Evolutionary conservation across 2,113 vertebrate species (phyloP).

Genomic region (Sorex araneus): DNA sequence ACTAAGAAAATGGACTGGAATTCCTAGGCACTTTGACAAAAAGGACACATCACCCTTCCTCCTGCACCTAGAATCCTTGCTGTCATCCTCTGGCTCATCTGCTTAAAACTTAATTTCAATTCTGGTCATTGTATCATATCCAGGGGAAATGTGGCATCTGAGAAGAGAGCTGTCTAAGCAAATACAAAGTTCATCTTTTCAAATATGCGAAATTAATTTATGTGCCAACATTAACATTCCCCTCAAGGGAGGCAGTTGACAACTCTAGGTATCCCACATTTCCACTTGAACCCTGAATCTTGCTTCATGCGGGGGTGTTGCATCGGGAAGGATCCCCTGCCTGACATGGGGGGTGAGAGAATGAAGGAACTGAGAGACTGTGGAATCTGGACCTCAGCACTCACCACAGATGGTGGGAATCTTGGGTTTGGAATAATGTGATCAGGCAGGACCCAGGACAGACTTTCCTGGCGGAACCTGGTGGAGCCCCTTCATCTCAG

Average conservation of each 20-base stretch:
- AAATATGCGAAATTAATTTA: neutral
- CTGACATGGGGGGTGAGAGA: neutral
- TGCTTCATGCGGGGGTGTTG: neutral
- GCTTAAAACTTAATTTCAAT: constrained; percentile 24
- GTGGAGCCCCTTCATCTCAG: neutral
- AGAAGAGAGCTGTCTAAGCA: neutral
- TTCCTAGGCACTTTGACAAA: neutral
- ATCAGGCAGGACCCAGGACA: neutral
- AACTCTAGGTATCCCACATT: neutral
- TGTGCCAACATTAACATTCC: neutral
- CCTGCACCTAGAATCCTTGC: neutral
- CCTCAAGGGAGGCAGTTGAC: neutral
- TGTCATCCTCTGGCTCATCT: neutral
- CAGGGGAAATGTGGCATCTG: neutral
- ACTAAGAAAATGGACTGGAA: neutral
- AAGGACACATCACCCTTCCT: constrained; percentile 13
- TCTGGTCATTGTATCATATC: neutral
- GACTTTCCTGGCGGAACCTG: neutral
- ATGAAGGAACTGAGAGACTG: neutral
- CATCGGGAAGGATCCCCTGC: neutral
- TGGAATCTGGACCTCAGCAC: neutral
- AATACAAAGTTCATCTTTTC: neutral
- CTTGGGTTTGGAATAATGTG: neutral
- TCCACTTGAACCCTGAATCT: fast-evolving
- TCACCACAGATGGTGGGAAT: neutral